Percentiles rank a stretch among this genome's conserved stretches.
Conservation (phyloP, 2,888 invertebrate species). For the Allygus modestus region DNA sequence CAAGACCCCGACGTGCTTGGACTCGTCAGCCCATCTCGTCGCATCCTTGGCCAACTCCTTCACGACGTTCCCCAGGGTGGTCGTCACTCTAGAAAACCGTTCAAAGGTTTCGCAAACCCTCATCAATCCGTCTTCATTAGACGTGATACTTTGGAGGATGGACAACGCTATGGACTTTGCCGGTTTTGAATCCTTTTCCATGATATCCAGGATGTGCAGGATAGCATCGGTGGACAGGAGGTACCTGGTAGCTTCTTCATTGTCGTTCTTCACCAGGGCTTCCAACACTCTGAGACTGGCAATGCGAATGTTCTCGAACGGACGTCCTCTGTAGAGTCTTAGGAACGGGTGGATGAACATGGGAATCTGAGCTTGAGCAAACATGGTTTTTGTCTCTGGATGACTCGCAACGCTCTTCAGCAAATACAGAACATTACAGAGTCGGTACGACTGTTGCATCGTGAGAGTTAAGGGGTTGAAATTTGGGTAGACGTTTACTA, state of each 20-base stretch:
- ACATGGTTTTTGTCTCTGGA: background rate
- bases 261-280: conserved; percentile 1
- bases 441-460: background rate
- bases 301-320: background rate
- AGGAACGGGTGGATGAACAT: background rate
- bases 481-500: background rate
- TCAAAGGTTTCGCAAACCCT: background rate
- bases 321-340: background rate
- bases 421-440: background rate
- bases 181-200: background rate
- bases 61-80: background rate
- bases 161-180: background rate
- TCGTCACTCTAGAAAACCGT: background rate
- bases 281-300: background rate
- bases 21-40: background rate
- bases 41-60: background rate
- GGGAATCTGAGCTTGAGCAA: conserved; percentile 5
- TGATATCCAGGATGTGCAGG: background rate
- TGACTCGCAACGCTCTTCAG: background rate
- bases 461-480: background rate
- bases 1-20: background rate
- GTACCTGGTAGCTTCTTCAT: background rate
- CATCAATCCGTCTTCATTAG: conserved; percentile 1
- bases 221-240: background rate
- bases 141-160: background rate